Conservation (phyloP, 2,113 vertebrate species). For the Octodon degus region DNA sequence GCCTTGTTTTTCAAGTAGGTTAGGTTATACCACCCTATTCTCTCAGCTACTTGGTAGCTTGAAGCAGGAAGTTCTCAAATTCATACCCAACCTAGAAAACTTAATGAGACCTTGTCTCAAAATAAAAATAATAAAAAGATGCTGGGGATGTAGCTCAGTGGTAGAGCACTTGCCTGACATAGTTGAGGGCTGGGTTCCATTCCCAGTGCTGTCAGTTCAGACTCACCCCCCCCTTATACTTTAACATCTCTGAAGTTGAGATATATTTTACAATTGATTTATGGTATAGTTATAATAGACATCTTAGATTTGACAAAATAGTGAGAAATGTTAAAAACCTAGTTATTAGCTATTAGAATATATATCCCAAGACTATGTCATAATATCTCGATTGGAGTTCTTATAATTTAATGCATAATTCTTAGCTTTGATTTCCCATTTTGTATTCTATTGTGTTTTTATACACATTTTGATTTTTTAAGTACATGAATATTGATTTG, state of each 20-base stretch:
- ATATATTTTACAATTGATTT: constrained; percentile 37
- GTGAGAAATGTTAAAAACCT: constrained; percentile 66
- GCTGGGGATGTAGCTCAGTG: neutral
- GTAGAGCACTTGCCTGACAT: neutral
- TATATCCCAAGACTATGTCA: neutral
- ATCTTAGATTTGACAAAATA: constrained; percentile 58
- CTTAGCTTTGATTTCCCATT: constrained; percentile 52
- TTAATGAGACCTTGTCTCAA: neutral
- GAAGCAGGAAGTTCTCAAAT: neutral
- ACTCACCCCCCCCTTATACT: neutral
- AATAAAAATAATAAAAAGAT: neutral
- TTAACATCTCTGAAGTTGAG: constrained; percentile 61
- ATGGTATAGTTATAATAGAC: constrained; percentile 35
- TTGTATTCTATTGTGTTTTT: constrained; percentile 64
- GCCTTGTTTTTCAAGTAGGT: neutral
- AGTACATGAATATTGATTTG: constrained; percentile 47
- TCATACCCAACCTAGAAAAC: neutral
- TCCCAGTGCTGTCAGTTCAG: neutral
- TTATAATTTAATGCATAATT: constrained; percentile 50
- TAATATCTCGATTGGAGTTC: constrained; percentile 34
- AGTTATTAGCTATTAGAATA: constrained; percentile 37
- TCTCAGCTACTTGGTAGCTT: neutral
- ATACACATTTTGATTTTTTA: neutral
- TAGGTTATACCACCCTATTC: neutral
- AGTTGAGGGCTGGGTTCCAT: neutral